phyloP scores from a whole-genome alignment of 1,140 invertebrate species.

The Thereuonema tuberculata region DNA sequence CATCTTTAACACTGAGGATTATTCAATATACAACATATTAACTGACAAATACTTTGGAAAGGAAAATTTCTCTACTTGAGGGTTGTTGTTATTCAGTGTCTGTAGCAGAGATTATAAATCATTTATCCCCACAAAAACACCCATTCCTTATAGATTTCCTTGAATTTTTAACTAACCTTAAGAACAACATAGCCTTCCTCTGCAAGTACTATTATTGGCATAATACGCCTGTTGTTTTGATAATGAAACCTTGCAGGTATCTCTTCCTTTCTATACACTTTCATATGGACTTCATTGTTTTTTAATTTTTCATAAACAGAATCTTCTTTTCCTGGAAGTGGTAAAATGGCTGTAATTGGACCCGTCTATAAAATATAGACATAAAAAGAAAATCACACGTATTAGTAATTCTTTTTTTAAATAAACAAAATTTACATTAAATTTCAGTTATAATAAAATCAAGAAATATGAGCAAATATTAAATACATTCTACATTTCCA shows the following conservation, averaged over 20 bases:
- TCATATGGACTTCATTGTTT: constrained; percentile 13
- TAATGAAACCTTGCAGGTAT: constrained; percentile 29
- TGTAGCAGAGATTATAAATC: too few relatives aligned
- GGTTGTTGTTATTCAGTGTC: too few relatives aligned
- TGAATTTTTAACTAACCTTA: constrained; percentile 20
- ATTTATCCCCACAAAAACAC: too few relatives aligned
- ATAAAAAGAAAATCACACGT: neutral
- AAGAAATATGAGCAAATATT: too few relatives aligned
- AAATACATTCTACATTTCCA: neutral
- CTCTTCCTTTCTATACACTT: constrained; percentile 27
- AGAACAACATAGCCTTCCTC: constrained; percentile 27
- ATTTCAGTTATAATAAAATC: too few relatives aligned
- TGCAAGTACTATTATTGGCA: constrained; percentile 26
- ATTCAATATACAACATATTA: too few relatives aligned
- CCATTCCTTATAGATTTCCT: neutral
- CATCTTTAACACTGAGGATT: too few relatives aligned
- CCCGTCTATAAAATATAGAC: constrained; percentile 8
- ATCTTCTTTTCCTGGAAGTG: constrained; percentile 12
- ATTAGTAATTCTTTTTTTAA: neutral
- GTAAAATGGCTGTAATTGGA: constrained; percentile 9
- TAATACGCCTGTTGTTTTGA: constrained; percentile 25
- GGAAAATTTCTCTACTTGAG: too few relatives aligned
- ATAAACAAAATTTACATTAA: neutral
- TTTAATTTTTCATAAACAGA: constrained; percentile 14
- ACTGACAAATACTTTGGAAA: too few relatives aligned